Base-by-base conservation (phyloP, 2,888 invertebrate species). In the Lasioglossum vierecki region DNA sequence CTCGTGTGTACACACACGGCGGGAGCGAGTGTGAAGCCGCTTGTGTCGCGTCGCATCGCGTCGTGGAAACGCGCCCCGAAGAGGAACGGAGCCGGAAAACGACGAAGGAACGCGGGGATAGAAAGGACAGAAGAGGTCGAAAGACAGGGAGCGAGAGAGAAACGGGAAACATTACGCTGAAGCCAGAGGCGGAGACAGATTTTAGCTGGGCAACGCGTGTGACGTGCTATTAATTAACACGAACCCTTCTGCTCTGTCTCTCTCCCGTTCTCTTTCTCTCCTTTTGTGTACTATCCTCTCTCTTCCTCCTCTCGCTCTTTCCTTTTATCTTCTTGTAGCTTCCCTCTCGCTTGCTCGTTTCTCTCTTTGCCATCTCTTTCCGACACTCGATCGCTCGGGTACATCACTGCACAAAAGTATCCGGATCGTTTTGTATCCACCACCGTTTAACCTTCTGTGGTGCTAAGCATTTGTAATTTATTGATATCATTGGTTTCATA, bases 201-300 rank as follows among this genome's bases (percentile, higher is more conserved):
- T 94, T 93, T 89, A 93, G 93, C 91, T 86, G 91, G 91, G 92
- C 91, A 92, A 91, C 92, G 93, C 94, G 92, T 92, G 93, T 94
- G 94, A 94, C 94, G 94, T 94, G 94, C 94, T 94, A 94, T 94
- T 94, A 94, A 94, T 94, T 94, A 94, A 94, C 94, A 93, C 94
- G 94, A 93, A 94, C 94, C 94, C 94, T 94, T 93, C 92, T 89
- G 91, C 82, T 88, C 82, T 78, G 84, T 87, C 86, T 85, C 90
- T 88, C 82, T 71, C 76, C 66, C 73, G 78, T 86, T 66, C 84
- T 70, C 76, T 76, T 77, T 73, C 70, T 68, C 75, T 39, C 82
- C 35, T 22, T 39, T 68, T n/a, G 39, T 22, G 35, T n/a, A 35
- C 68, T 18, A 39, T 68, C 68, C 68, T 39, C 68, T 39, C 68